Evolutionary conservation across 2,888 invertebrate species (phyloP), one percentile per base, ranked within the genome.

Genomic region (Andrena trimmerana): DNA sequence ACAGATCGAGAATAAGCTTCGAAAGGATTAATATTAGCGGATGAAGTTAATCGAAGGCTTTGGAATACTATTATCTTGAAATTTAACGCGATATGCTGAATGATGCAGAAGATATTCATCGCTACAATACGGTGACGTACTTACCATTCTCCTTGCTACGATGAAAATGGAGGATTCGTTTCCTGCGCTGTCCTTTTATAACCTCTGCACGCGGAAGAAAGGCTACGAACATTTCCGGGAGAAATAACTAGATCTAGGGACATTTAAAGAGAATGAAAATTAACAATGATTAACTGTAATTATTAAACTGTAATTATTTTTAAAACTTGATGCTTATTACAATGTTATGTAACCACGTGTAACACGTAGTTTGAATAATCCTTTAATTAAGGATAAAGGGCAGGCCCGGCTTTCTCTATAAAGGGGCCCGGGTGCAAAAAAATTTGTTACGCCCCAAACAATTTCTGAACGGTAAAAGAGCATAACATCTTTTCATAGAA

Each of bases 91-190:
- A 54, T 20, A 54, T 20, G 2, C n/a, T 2, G 24, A 2, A 54
- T 8, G 24, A 54, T 54, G 20, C 7, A 8, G 1, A 54, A 54
- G n/a, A 54, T 0, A 54, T 79, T 10, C 83, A 89, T 89, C 79
- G 24, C 6, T 27, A 71, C 1, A 16, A 66, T 57, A 79, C 65
- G n/a, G n/a, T 5, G 2, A 33, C 2, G 0, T 6, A 89, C 92
- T 91, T 63, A 92, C 92, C 92, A 92, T 92, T 7, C 20, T 83
- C 67, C 74, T 66, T 67, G 71, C 81, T 76, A 80, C 78, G 88
- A 80, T 78, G 90, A 87, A 92, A 92, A 92, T 92, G 92, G 91
- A 92, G 83, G 92, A 88, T 1, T 0, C 5, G 6, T 2, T 33
- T 20, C 48, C 31, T 24, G 31, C 10, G 16, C 8, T 42, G 42